Base-by-base conservation (phyloP, 2,888 invertebrate species). In the Tineola bisselliella region DNA sequence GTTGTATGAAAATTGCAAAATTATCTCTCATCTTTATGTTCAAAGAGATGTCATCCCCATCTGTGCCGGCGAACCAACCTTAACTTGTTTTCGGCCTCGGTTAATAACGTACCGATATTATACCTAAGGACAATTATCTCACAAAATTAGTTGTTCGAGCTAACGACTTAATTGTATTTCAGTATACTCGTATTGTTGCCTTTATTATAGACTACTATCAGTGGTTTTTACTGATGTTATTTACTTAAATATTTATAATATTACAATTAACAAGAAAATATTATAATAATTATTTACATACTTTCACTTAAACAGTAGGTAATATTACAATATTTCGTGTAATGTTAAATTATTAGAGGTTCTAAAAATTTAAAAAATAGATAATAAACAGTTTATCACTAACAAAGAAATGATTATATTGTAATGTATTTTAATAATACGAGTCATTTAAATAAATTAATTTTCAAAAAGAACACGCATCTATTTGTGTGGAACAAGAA, bases 21-120 rank as follows among this genome's bases (percentile, higher is more conserved):
- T 86, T 86, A 86, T 83, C 81, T 84, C 68, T 73, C 78, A 75
- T 81, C 84, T 82, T 82, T 81, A 86, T 86, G 84, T 83, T 86
- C 86, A 86, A 87, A 86, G 86, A 80, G 83, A 87, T 81, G 86
- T 84, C 86, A 82, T 77, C 74, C 72, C 74, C 86, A 84, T 77
- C 77, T 58, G 56, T 56, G 58, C 58, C 19, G 58, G 31, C 33
- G 58, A 33, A 17, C 13, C 33, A 33, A 33, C 33, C 58, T 58
- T 33, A 31, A 33, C 54, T 58, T 31, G 58, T 33, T 58, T 33
- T 31, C 15, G 58, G 33, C 58, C 33, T 13, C 15, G 33, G 31
- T 58, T 58, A 54, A 33, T 56, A 56, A 31, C 33, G 15, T 58
- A 13, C 58, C 33, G 19, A 54, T 54, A 54, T 54, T 54, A 54